Evolutionary conservation across 2,888 invertebrate species (phyloP).

Genomic region (Tillus elongatus): DNA sequence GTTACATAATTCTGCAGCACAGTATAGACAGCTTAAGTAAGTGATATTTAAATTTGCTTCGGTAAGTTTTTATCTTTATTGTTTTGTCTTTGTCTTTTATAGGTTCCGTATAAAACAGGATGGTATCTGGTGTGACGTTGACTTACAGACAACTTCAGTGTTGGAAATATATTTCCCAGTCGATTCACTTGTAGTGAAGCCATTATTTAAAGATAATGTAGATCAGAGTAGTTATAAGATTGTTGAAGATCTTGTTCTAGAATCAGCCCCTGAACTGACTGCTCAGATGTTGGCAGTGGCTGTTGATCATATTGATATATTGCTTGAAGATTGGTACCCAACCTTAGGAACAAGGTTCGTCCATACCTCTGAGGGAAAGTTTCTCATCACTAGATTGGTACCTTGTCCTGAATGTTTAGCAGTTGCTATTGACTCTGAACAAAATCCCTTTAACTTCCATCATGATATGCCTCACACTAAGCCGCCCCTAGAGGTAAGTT

Average conservation of each 20-base stretch:
- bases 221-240: conserved; percentile 28
- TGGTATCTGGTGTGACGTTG: conserved; percentile 77
- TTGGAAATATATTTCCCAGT: conserved; percentile 80
- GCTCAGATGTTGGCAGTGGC: conserved; percentile 77
- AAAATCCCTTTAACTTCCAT: conserved; percentile 25
- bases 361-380: conserved; percentile 92
- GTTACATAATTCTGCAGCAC: conserved; percentile 44
- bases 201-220: conserved; percentile 32
- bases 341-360: conserved; percentile 93
- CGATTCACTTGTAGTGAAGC: conserved; percentile 51
- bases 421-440: conserved; percentile 38
- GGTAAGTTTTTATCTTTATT: not conserved
- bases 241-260: conserved; percentile 50
- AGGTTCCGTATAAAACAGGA: conserved; percentile 73
- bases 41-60: conserved; percentile 9
- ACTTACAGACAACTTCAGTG: conserved; percentile 69
- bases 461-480: conserved; percentile 19
- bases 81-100: conserved; percentile 21
- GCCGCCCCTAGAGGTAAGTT: conserved; percentile 4
- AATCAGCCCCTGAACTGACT: conserved; percentile 70
- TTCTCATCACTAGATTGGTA: conserved; percentile 86
- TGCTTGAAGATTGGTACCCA: conserved; percentile 98
- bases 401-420: conserved; percentile 83
- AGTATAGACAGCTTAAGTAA: conserved; percentile 42
- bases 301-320: conserved; percentile 90